Evolutionary conservation across 2,888 invertebrate species (phyloP).

Genomic region (Drosophila prostipennis): DNA sequence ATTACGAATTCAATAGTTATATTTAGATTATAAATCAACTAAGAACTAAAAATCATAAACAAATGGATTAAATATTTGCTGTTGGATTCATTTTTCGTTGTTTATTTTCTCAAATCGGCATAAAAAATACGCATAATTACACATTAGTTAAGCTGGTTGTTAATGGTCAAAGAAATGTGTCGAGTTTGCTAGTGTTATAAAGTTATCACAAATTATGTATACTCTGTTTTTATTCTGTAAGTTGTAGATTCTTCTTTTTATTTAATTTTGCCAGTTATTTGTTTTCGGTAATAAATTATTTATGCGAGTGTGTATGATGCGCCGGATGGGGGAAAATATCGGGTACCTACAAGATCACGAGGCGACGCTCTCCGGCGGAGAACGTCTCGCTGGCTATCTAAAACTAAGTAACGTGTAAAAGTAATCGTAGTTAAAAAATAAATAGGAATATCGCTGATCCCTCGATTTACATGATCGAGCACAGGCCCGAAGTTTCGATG

Average conservation of each 20-base stretch:
- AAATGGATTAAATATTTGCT: constrained; percentile 8
- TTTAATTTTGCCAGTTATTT: constrained; percentile 37
- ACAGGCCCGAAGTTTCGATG: constrained; percentile 92
- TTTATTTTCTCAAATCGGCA: constrained; percentile 44
- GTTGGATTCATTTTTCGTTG: constrained; percentile 46
- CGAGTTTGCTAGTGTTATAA: constrained; percentile 57
- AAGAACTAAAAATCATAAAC: constrained; percentile 17
- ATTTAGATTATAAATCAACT: constrained; percentile 21
- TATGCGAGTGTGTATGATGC: constrained; percentile 6
- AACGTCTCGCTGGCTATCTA: constrained; percentile 55
- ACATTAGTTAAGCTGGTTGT: constrained; percentile 27
- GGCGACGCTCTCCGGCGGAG: constrained; percentile 32
- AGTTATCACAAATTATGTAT: constrained; percentile 76
- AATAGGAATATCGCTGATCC: constrained; percentile 41
- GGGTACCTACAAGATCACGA: constrained; percentile 60
- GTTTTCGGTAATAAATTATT: constrained; percentile 62
- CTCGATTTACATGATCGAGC: constrained; percentile 90
- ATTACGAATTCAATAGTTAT: constrained; percentile 41
- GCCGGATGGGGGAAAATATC: constrained; percentile 11
- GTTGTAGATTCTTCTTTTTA: constrained; percentile 42
- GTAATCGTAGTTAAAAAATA: constrained; percentile 53
- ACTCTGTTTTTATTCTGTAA: constrained; percentile 54
- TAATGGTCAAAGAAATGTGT: constrained; percentile 27
- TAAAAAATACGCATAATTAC: constrained; percentile 34
- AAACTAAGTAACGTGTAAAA: constrained; percentile 76